A percentile compares a stretch with the other conserved stretches of the same genome.
Evolutionary conservation across 2,797 vertebrate genomes (phyloP).

Genomic region (Pangasius krempfi): DNA sequence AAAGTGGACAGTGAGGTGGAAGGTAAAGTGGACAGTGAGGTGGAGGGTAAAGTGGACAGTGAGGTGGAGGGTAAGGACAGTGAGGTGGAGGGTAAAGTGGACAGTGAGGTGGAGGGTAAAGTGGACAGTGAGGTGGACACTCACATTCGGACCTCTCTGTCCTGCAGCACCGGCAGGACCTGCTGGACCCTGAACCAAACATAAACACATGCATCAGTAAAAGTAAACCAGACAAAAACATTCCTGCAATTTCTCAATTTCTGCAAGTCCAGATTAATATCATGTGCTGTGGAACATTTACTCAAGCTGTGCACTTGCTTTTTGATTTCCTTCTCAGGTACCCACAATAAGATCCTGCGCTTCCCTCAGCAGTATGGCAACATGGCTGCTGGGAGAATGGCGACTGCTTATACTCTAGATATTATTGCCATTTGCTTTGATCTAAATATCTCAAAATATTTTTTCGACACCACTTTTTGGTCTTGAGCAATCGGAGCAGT

Average conservation of each 20-base stretch:
- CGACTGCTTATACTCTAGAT: neutral
- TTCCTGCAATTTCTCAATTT: neutral
- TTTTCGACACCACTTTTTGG: too few relatives aligned
- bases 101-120: neutral
- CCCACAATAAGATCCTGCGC: neutral
- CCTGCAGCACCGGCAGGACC: constrained; percentile 88
- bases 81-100: neutral
- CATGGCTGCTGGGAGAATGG: neutral
- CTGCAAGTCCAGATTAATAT: neutral
- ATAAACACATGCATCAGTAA: constrained; percentile 30
- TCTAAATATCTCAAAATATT: neutral
- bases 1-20: neutral
- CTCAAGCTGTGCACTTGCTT: neutral
- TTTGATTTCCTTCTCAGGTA: neutral
- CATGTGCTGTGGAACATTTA: neutral
- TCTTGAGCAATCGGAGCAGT: neutral
- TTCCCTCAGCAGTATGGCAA: neutral
- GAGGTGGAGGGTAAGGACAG: neutral
- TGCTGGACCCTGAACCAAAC: constrained; percentile 81
- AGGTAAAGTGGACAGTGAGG: neutral
- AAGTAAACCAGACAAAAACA: neutral
- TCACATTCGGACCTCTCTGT: constrained; percentile 93
- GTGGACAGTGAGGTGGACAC: constrained; percentile 4
- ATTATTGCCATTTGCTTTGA: neutral
- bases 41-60: neutral